A percentile compares a stretch with the other conserved stretches of the same genome.
Evolutionary conservation across 2,113 vertebrate species (phyloP).

Genomic region (Apeltes quadracus): DNA sequence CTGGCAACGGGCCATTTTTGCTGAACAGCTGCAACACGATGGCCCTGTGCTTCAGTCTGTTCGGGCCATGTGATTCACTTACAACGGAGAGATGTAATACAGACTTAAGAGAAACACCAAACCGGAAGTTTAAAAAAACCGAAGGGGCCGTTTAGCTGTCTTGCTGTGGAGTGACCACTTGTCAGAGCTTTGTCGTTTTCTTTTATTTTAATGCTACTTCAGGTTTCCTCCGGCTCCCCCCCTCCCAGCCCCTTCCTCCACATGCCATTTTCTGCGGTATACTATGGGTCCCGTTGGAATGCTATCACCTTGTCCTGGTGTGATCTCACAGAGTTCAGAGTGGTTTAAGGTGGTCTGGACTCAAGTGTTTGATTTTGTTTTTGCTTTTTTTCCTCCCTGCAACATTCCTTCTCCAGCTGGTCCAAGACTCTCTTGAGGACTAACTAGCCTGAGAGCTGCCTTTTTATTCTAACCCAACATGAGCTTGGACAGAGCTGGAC

Average conservation of each 20-base stretch:
- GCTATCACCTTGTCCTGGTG: conserved; percentile 53
- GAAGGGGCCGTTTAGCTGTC: conserved; percentile 56
- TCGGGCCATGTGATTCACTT: not conserved
- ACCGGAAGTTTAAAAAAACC: not conserved
- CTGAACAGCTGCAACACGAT: conserved; percentile 36
- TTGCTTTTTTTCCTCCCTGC: not conserved
- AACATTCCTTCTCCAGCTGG: conserved; percentile 72
- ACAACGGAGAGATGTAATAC: not conserved
- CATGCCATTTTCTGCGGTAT: conserved; percentile 47
- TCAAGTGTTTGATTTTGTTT: conserved; percentile 44
- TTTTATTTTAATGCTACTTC: conserved; percentile 24
- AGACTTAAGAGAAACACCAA: not conserved
- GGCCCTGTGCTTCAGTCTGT: conserved; percentile 1
- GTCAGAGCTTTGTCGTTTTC: conserved; percentile 13
- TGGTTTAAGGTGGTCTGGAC: conserved; percentile 53
- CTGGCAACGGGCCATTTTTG: conserved; percentile 19
- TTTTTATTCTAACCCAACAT: conserved; percentile 7
- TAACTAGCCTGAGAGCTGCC: not conserved
- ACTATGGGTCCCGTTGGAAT: conserved; percentile 65
- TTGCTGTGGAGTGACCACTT: conserved; percentile 73
- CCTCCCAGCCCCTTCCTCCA: not conserved
- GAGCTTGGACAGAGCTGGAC: conserved; percentile 70
- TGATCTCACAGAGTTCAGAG: conserved; percentile 46
- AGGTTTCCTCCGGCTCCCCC: conserved; percentile 20
- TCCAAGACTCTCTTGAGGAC: conserved; percentile 34